Evolutionary conservation across 2,888 invertebrate species (phyloP), one percentile per base, ranked within the genome.

Genomic region (Drosophila macrospina): DNA sequence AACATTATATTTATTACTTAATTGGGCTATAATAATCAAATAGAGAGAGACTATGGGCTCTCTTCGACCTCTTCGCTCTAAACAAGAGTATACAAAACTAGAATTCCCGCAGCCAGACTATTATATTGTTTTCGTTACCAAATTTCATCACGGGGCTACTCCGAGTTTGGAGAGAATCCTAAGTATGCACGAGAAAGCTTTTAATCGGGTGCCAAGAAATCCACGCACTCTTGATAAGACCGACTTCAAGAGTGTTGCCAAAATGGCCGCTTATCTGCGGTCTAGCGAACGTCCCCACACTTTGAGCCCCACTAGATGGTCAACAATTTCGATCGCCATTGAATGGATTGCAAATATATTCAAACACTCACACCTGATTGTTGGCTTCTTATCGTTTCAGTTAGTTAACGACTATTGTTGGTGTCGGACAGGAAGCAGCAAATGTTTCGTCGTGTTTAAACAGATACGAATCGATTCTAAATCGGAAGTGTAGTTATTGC

Each of bases 201-300:
- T n/a, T n/a, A n/a, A n/a, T n/a, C n/a, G n/a, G n/a, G n/a, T n/a
- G n/a, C n/a, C n/a, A n/a, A 8, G 15, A 52, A 55, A 54, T 34
- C 30, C 10, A 47, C 44, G 28, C 26, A 41, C 30, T 54, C 15
- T 34, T 62, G 83, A 77, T 69, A 73, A 64, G 47, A 37, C 10
- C 4, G 32, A 10, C 44, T 16, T 41, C 39, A 28, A 6, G 50
- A 52, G 41, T 69, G 15, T 30, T 20, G 36, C 34, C 55, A 69
- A 69, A 69, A 67, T 69, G 59, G 62, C 59, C 47, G 73, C 78
- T 71, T 78, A 86, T 80, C 78, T 47, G 4, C 36, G 13, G 52
- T 42, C 60, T 47, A 54, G 36, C 60, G 47, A 41, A 39, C 74
- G 61, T 61, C 63, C 42, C 74, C 72, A 72, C 59, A 47, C 11